Evolutionary conservation across 2,113 vertebrate genomes (phyloP).

Genomic region (Odocoileus hemionus): DNA sequence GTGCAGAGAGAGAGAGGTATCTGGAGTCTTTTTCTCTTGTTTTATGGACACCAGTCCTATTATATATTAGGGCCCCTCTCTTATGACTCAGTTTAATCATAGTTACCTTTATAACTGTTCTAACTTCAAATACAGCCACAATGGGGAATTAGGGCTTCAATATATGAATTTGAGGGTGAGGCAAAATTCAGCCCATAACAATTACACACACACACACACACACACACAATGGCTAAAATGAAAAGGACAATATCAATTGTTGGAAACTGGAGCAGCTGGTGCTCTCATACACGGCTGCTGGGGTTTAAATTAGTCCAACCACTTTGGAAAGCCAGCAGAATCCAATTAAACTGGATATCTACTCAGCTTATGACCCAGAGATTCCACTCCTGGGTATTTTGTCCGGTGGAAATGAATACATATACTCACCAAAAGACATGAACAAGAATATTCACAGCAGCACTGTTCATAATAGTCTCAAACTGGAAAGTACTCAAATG

Average conservation of each 20-base stretch:
- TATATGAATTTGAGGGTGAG: neutral
- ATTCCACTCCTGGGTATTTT: neutral
- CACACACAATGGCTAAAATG: neutral
- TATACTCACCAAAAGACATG: neutral
- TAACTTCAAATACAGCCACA: neutral
- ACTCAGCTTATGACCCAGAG: neutral
- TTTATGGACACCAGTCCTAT: neutral
- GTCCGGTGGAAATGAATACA: neutral
- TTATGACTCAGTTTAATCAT: neutral
- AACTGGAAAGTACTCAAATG: neutral
- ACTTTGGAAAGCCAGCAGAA: slow-evolving; percentile 15
- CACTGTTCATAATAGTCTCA: neutral
- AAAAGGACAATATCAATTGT: neutral
- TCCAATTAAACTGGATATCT: neutral
- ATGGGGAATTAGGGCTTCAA: neutral
- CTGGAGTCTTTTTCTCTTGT: neutral
- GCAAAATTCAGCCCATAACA: neutral
- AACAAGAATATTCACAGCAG: neutral
- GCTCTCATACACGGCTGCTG: neutral
- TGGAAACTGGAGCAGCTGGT: neutral
- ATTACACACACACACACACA: neutral
- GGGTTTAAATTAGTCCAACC: neutral
- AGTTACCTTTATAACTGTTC: neutral
- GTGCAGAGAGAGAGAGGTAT: neutral
- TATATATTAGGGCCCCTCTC: neutral